These are phyloP conservation scores for Cassiopea xamachana DNA, from an alignment of 30 jellyfish, hydroid and myxozoan genomes.

Conservation along the genomic window DNA sequence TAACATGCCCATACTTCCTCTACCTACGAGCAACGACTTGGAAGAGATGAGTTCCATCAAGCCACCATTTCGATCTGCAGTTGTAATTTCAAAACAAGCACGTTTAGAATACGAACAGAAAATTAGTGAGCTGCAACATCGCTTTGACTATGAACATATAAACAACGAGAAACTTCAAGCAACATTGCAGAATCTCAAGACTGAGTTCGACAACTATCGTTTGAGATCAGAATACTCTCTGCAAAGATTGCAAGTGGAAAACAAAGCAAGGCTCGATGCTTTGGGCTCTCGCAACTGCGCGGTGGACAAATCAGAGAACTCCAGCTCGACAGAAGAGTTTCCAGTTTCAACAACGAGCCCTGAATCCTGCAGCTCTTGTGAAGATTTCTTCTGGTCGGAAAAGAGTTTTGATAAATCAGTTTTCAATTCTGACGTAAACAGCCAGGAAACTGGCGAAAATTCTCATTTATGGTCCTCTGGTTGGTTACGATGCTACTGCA, in stretches of 20 bases:
- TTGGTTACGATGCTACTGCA: slow-evolving; percentile 92
- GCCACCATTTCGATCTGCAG: slow-evolving; percentile 92
- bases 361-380: slow-evolving; percentile 80
- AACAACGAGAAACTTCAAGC: slow-evolving; percentile 81
- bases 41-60: slow-evolving; percentile 58
- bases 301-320: slow-evolving; percentile 62
- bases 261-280: slow-evolving; percentile 72
- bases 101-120: slow-evolving; percentile 90
- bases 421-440: slow-evolving; percentile 38
- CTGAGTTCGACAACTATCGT: slow-evolving; percentile 89
- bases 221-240: slow-evolving; percentile 86
- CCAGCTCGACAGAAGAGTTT: slow-evolving; percentile 62
- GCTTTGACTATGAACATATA: slow-evolving; percentile 89
- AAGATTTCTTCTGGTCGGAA: slow-evolving; percentile 72
- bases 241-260: slow-evolving; percentile 80
- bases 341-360: slow-evolving; percentile 87
- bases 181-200: slow-evolving; percentile 68
- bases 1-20: slow-evolving; percentile 71
- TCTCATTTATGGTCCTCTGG: slow-evolving; percentile 93
- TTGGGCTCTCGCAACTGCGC: slow-evolving; percentile 44
- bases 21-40: slow-evolving; percentile 51
- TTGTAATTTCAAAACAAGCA: slow-evolving; percentile 94
- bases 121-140: slow-evolving; percentile 85
- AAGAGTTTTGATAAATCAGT: slow-evolving; percentile 66
- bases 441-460: slow-evolving; percentile 61